Evolutionary conservation across 2,113 vertebrate species (phyloP).

Genomic region (Passer domesticus): DNA sequence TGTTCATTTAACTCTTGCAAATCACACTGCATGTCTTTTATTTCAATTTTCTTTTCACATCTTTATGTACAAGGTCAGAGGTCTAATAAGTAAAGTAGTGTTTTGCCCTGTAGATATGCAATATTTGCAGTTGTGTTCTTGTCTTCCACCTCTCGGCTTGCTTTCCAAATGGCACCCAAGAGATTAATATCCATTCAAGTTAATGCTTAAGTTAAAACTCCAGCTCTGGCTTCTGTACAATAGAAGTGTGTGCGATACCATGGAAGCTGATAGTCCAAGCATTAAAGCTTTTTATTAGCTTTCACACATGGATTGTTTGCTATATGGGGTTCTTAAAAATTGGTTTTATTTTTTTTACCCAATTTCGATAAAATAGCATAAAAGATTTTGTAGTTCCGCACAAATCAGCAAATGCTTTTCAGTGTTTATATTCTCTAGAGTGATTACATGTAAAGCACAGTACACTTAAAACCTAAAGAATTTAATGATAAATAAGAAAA

Average conservation of each 20-base stretch:
- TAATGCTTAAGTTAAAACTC: conserved; percentile 25
- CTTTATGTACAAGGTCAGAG: neutral
- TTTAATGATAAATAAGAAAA: neutral
- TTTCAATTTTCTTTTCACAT: conserved; percentile 2
- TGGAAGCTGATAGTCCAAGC: neutral
- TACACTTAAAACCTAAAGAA: neutral
- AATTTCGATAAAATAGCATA: neutral
- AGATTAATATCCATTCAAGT: conserved; percentile 43
- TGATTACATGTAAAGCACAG: neutral
- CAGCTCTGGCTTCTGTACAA: neutral
- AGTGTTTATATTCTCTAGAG: neutral
- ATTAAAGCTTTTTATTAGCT: conserved; percentile 21
- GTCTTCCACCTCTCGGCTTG: neutral
- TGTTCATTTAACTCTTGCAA: neutral
- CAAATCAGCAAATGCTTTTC: neutral
- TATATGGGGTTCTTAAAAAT: neutral
- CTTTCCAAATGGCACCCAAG: conserved; percentile 1
- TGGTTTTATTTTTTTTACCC: neutral
- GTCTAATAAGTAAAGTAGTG: neutral
- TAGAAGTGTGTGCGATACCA: neutral
- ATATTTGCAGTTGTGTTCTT: neutral
- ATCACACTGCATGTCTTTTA: neutral
- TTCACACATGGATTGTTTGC: neutral
- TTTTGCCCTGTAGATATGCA: neutral
- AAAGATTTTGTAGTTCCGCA: neutral